Conservation (phyloP, 2,113 vertebrate genomes). For the Callipepla californica region DNA sequence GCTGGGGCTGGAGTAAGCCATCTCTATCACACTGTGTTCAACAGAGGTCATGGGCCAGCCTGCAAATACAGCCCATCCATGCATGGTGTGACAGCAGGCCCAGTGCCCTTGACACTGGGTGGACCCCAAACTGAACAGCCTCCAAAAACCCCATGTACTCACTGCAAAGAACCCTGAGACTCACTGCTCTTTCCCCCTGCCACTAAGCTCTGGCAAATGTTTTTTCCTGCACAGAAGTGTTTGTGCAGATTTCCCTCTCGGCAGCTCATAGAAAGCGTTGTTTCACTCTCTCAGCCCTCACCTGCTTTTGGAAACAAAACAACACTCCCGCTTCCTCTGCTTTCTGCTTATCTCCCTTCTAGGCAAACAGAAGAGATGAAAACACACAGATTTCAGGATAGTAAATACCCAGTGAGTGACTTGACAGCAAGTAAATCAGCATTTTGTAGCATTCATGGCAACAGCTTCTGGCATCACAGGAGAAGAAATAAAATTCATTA, state of each 20-base stretch:
- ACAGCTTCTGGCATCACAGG: neutral
- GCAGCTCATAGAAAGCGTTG: neutral
- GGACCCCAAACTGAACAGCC: neutral
- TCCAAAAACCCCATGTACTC: rapidly evolving
- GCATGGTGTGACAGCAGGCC: neutral
- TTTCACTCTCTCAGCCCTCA: neutral
- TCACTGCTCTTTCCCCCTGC: neutral
- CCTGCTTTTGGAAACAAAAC: neutral
- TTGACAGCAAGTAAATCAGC: neutral
- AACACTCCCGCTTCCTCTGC: rapidly evolving
- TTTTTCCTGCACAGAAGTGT: rapidly evolving
- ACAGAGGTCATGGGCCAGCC: neutral
- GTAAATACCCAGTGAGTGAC: neutral
- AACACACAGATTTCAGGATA: neutral
- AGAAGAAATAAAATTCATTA: neutral
- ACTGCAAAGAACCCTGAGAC: neutral
- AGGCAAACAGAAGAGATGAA: neutral
- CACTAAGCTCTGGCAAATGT: neutral
- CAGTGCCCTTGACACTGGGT: rapidly evolving
- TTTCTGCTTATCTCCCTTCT: neutral
- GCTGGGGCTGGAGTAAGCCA: neutral
- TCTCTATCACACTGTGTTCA: rapidly evolving
- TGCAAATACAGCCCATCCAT: neutral
- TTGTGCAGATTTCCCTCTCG: neutral
- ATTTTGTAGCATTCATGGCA: neutral